Evolutionary conservation across 2,797 vertebrate genomes (phyloP).

Genomic region (Mustela erminea): DNA sequence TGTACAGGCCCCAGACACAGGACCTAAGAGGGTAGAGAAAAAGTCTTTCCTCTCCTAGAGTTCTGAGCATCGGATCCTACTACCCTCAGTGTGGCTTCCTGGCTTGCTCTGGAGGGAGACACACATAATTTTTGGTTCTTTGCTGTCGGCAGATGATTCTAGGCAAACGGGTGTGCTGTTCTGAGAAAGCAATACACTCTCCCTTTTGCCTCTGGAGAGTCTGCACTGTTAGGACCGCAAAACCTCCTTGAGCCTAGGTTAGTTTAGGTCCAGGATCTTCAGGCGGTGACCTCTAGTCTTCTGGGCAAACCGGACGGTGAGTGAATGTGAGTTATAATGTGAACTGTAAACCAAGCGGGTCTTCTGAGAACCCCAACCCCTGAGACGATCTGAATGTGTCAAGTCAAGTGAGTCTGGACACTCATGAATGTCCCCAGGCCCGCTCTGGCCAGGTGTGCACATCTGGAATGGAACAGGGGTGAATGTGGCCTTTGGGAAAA

Average conservation of each 20-base stretch:
- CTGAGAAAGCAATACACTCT: background rate
- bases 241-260: background rate
- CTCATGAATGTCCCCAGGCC: fast-evolving
- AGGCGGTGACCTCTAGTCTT: background rate
- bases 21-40: background rate
- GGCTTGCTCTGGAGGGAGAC: background rate
- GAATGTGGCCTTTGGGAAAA: background rate
- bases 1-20: background rate
- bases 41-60: background rate
- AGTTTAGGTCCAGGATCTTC: background rate
- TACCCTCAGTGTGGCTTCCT: fast-evolving
- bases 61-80: background rate
- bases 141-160: background rate
- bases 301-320: background rate
- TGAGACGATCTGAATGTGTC: background rate
- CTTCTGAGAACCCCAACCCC: background rate
- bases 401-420: too few species aligned
- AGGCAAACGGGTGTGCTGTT: background rate
- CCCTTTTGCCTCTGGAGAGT: background rate
- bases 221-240: background rate
- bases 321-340: background rate
- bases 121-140: too few species aligned
- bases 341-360: background rate
- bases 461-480: background rate
- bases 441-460: fast-evolving